Base-by-base conservation (phyloP, 2,113 vertebrate genomes). In the Dipodomys spectabilis region DNA sequence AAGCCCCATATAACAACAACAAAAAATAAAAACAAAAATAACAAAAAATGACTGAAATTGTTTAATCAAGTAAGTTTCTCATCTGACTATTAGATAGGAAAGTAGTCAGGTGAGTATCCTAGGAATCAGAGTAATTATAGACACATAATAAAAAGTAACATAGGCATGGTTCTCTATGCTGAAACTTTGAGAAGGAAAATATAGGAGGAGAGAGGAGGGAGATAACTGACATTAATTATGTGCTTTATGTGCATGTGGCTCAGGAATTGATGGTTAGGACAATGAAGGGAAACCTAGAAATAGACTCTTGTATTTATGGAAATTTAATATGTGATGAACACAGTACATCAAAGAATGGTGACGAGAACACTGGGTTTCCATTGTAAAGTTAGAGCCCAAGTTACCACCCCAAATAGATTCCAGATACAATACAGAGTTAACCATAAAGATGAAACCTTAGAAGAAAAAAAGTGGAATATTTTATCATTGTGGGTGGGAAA, bases 371-470 rank as follows among this genome's bases (percentile, higher is more conserved):
- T 91, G 45, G 30, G 57, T 92, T 67, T 92, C 57, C 22, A 68
- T 85, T 73, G 77, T 86, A 86, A 86, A 82, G 65, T 62, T 53
- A 86, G 67, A 94, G 82, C 44, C 80, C 79, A 88, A 74, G 49
- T 94, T 85, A 72, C 4, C 73, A 15, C 57, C n/a, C 81, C 5
- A 93, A 75, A 72, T 80, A 92, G 65, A 25, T 72, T 94, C 73
- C 79, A 95, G 74, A 82, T 85, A 64, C 68, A 84, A 75, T 72
- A 81, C 15, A 82, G 88, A 88, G 57, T 85, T 95, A 84, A 89
- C 92, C 39, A 57, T 74, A 87, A 94, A 95, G 92, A 60, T 67
- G 60, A 87, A 92, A 85, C 16, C 19, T 75, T 88, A 65, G 68
- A 39, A 69, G n/a, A 35, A 67, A 82, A 57, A 73, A 82, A 71